A percentile compares a stretch with the other conserved stretches of the same genome.
phyloP scores from a whole-genome alignment of 1,140 invertebrate species.

The Nasonia giraulti region DNA sequence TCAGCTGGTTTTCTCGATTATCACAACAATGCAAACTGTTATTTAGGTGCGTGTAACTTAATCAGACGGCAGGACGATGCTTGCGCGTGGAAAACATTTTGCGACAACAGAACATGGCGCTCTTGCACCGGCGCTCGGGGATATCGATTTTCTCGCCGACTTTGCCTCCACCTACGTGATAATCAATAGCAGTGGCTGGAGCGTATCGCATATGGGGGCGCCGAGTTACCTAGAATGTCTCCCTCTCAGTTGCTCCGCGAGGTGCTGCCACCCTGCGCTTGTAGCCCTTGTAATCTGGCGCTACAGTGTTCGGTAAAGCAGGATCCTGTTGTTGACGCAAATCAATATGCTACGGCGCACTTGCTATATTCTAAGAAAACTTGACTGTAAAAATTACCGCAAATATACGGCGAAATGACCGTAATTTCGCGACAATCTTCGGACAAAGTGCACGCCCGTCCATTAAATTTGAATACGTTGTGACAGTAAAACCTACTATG shows the following conservation, averaged over 20 bases:
- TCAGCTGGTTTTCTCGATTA: neutral
- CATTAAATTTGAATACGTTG: too few species aligned
- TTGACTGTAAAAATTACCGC: too few species aligned
- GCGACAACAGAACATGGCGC: conserved; percentile 42
- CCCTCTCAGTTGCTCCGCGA: neutral
- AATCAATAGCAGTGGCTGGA: conserved; percentile 66
- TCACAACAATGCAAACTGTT: neutral
- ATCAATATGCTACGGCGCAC: neutral
- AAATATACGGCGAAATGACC: too few species aligned
- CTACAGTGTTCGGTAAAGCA: conserved; percentile 23
- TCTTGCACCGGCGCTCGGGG: conserved; percentile 55
- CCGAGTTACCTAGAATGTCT: neutral
- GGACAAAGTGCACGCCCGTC: too few species aligned
- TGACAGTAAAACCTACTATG: too few species aligned
- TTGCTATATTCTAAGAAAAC: neutral
- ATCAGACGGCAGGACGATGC: neutral
- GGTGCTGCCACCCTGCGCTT: conserved; percentile 61
- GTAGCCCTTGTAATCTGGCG: neutral
- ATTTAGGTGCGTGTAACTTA: neutral
- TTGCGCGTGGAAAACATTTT: conserved; percentile 35
- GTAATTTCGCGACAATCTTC: too few species aligned
- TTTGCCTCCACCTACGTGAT: conserved; percentile 66
- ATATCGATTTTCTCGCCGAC: conserved; percentile 72
- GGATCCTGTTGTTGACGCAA: neutral
- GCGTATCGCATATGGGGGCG: neutral